A percentile compares a stretch with the other conserved stretches of the same genome.
These are phyloP conservation scores for Pseudorectes ferrugineus DNA, from an alignment of 2,113 vertebrate species.

Conservation along the genomic window DNA sequence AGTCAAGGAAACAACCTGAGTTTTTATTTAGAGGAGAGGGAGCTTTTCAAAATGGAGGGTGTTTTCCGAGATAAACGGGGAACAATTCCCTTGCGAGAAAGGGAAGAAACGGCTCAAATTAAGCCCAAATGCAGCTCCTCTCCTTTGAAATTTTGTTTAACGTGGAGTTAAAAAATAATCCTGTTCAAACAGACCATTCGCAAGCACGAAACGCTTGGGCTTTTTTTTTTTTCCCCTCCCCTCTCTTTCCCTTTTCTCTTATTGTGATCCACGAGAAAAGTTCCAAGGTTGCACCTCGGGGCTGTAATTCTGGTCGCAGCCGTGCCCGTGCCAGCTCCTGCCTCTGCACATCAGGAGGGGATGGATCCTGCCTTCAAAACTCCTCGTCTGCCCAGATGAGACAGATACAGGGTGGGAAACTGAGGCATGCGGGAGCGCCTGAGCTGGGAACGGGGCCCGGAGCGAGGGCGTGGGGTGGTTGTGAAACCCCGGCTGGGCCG, in stretches of 20 bases:
- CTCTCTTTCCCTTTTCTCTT: not conserved
- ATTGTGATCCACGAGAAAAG: not conserved
- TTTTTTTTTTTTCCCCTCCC: fast-evolving
- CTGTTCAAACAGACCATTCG: constrained; percentile 26
- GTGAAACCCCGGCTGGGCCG: not conserved
- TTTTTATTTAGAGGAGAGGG: not conserved
- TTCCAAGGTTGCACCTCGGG: constrained; percentile 9
- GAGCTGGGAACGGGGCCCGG: not conserved
- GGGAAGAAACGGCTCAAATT: constrained; percentile 8
- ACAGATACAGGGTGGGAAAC: not conserved
- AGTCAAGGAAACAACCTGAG: constrained; percentile 19
- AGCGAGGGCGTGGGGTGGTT: not conserved
- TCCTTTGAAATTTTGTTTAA: constrained; percentile 40
- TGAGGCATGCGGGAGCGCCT: not conserved
- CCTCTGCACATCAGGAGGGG: not conserved
- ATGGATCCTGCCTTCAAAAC: not conserved
- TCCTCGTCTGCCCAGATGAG: not conserved
- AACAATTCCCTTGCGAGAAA: not conserved
- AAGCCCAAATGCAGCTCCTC: not conserved
- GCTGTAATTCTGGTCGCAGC: not conserved
- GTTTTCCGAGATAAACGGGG: not conserved
- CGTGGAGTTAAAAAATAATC: constrained; percentile 42
- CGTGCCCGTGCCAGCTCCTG: not conserved
- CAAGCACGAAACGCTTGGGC: not conserved
- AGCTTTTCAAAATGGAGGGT: constrained; percentile 23